phyloP scores from a whole-genome alignment of 2,797 vertebrate genomes.

The Sternarchorhynchus goeldii region DNA sequence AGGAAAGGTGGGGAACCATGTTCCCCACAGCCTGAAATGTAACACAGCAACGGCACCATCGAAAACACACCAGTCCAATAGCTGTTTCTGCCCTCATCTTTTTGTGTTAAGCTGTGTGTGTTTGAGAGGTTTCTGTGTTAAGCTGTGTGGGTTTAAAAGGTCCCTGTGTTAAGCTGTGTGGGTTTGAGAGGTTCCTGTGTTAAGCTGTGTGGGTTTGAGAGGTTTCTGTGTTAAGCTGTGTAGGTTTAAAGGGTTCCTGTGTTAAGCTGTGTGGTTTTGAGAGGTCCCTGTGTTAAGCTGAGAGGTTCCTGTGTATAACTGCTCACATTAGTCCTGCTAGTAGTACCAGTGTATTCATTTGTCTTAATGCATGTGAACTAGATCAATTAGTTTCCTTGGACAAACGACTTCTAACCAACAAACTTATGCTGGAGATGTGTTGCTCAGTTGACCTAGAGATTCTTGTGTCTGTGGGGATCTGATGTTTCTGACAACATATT shows the following conservation, averaged over 20 bases:
- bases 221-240: neutral
- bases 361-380: too few relatives aligned
- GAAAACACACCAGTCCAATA: too few relatives aligned
- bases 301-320: neutral
- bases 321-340: neutral
- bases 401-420: too few relatives aligned
- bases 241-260: neutral
- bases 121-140: too few relatives aligned
- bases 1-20: too few relatives aligned
- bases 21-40: neutral
- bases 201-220: constrained; percentile 4
- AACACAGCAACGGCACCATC: too few relatives aligned
- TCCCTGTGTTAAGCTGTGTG: neutral
- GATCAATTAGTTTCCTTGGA: too few relatives aligned
- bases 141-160: neutral
- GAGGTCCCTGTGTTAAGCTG: neutral
- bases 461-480: neutral
- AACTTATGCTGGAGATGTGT: too few relatives aligned
- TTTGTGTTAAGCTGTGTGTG: too few relatives aligned
- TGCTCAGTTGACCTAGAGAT: neutral
- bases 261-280: neutral
- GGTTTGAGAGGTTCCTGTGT: neutral
- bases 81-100: too few relatives aligned
- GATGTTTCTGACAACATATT: neutral
- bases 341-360: too few relatives aligned